phyloP scores from a whole-genome alignment of 2,113 vertebrate species.

The Astur gentilis region DNA sequence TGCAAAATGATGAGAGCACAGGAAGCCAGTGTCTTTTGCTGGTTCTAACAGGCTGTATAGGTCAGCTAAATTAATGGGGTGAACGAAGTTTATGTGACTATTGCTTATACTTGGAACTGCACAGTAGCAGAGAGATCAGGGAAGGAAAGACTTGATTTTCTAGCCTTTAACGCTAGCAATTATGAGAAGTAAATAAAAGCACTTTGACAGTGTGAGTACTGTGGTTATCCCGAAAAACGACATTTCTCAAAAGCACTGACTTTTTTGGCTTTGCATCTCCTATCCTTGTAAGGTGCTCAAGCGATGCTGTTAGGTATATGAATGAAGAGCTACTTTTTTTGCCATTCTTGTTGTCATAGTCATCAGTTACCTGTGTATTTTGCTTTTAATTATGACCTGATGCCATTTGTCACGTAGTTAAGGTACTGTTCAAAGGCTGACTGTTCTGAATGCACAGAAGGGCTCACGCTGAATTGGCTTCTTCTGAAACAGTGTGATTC shows the following conservation, averaged over 20 bases:
- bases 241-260: not conserved
- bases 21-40: not conserved
- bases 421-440: not conserved
- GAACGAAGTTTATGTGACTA: not conserved
- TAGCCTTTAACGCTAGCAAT: not conserved
- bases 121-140: not conserved
- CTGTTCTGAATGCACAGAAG: not conserved
- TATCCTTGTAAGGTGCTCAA: not conserved
- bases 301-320: not conserved
- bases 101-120: not conserved
- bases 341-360: not conserved
- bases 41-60: not conserved
- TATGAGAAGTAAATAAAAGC: not conserved
- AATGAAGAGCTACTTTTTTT: not conserved
- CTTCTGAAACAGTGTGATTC: not conserved
- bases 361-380: not conserved
- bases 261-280: not conserved
- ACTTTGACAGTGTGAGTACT: not conserved
- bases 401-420: not conserved
- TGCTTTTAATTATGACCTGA: not conserved
- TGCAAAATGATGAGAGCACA: not conserved
- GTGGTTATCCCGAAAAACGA: not conserved
- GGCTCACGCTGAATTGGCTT: not conserved
- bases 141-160: not conserved
- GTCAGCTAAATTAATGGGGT: not conserved